These are phyloP conservation scores for Nematolebias whitei DNA, from an alignment of 2,113 vertebrate genomes.

Conservation along the genomic window DNA sequence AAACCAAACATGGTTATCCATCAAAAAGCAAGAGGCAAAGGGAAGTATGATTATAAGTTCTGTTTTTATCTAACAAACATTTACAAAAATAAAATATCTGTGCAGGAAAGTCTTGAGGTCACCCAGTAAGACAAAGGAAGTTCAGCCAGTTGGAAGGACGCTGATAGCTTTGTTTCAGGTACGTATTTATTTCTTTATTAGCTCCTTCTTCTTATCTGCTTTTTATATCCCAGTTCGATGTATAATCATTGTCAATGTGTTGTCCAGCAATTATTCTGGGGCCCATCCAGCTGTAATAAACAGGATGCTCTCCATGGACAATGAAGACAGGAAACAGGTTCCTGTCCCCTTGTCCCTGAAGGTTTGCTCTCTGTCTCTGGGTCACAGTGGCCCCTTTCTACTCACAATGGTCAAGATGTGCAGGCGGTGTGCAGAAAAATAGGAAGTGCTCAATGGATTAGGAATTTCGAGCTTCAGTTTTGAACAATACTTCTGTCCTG, in stretches of 20 bases:
- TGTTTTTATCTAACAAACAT: slow-evolving; percentile 33
- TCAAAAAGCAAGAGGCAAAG: slow-evolving; percentile 51
- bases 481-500: slow-evolving; percentile 67
- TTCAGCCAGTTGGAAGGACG: slow-evolving; percentile 9
- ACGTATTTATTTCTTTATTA: slow-evolving; percentile 50
- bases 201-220: slow-evolving; percentile 23
- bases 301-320: slow-evolving; percentile 70
- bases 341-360: slow-evolving; percentile 47
- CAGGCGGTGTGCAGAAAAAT: slow-evolving; percentile 52
- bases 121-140: slow-evolving; percentile 14
- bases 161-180: slow-evolving; percentile 33
- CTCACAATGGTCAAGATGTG: slow-evolving; percentile 45
- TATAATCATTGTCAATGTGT: slow-evolving; percentile 5
- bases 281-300: slow-evolving; percentile 66
- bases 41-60: slow-evolving; percentile 36
- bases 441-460: slow-evolving; percentile 47
- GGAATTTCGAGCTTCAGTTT: slow-evolving; percentile 40
- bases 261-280: slow-evolving; percentile 44
- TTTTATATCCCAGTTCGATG: slow-evolving; percentile 24
- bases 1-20: slow-evolving; percentile 72
- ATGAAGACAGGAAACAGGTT: slow-evolving; percentile 65
- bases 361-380: slow-evolving; percentile 19
- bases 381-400: slow-evolving; percentile 39
- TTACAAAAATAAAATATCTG: slow-evolving; percentile 7
- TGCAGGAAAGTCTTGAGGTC: slow-evolving; percentile 12